These are phyloP conservation scores for Andricus grossulariae DNA, from an alignment of 1,140 invertebrate species.

Conservation along the genomic window DNA sequence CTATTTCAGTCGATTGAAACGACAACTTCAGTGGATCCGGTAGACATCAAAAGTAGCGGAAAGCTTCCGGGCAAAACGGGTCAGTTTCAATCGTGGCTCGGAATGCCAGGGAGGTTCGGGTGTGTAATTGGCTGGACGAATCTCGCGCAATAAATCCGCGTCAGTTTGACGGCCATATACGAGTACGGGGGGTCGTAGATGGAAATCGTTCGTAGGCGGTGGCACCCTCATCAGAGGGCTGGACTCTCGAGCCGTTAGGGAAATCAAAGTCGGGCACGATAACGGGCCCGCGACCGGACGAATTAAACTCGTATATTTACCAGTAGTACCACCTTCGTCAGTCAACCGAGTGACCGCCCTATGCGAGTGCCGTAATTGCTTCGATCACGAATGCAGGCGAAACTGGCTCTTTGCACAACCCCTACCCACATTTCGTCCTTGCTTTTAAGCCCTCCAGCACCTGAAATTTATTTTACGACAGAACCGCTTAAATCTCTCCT, in stretches of 20 bases:
- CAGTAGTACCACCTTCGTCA: constrained; percentile 53
- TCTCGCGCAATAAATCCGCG: constrained; percentile 53
- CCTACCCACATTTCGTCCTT: constrained; percentile 9
- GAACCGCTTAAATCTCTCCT: constrained; percentile 20
- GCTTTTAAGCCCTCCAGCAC: neutral
- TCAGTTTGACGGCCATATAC: constrained; percentile 48
- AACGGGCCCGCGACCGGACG: constrained; percentile 51
- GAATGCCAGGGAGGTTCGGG: constrained; percentile 36
- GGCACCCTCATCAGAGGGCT: constrained; percentile 43
- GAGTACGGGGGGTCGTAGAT: constrained; percentile 43
- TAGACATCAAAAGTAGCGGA: constrained; percentile 24
- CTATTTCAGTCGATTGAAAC: constrained; percentile 25
- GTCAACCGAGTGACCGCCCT: constrained; percentile 45
- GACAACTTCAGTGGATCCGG: constrained; percentile 9
- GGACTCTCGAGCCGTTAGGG: constrained; percentile 51
- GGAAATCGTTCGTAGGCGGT: constrained; percentile 50
- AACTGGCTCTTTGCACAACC: constrained; percentile 13
- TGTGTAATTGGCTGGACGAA: constrained; percentile 53
- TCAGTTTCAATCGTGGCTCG: constrained; percentile 29
- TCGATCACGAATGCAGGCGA: constrained; percentile 46
- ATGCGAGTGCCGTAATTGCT: constrained; percentile 47
- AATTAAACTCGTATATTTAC: constrained; percentile 58
- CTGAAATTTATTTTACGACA: constrained; percentile 24
- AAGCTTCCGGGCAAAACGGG: constrained; percentile 22
- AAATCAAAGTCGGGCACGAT: constrained; percentile 55